Base-by-base conservation (phyloP, 2,888 invertebrate genomes). In the Orchesella flavescens region DNA sequence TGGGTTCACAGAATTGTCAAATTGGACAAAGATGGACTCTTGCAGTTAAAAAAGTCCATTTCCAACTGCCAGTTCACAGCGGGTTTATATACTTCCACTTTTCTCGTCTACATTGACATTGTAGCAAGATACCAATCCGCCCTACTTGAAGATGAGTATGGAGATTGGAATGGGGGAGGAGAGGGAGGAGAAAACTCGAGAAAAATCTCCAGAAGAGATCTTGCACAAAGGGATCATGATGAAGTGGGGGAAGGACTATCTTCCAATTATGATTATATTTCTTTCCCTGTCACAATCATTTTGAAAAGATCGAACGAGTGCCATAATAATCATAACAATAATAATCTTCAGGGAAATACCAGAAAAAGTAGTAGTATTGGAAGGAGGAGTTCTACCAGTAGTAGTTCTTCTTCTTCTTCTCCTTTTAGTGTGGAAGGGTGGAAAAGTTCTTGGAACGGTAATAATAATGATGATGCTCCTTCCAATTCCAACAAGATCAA, bases 1-100 rank as follows among this genome's bases (percentile, higher is more conserved):
- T 88, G 88, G 88, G 86, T 88, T n/a, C 88, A 88, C 66, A 81
- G 87, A 21, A 76, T 88, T 19, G 86, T 88, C 34, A 87, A 87
- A 46, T 69, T 88, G 5, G 87, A 87, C 80, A 71, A 81, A 17
- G 84, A 87, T 82, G 88, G 88, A 19, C 83, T 85, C n/a, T 57
- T 87, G n/a, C 84, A 87, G 76, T 65, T 87, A 46, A 86, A 86
- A 57, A 68, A 77, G 59, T 75, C 76, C n/a, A 73, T 81, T 63
- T 74, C 86, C 49, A 76, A 71, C 46, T 81, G 85, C 68, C 74
- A 83, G 69, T 75, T 81, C 55, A 69, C 69, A n/a, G 71, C 78
- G 19, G 78, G 83, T 12, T n/a, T 85, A 15, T 85, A 83, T 61
- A 87, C 87, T n/a, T 80, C 83, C 72, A 85, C 87, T 12, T 88